phyloP scores from a whole-genome alignment of 2,113 vertebrate species.

The Caracal caracal region DNA sequence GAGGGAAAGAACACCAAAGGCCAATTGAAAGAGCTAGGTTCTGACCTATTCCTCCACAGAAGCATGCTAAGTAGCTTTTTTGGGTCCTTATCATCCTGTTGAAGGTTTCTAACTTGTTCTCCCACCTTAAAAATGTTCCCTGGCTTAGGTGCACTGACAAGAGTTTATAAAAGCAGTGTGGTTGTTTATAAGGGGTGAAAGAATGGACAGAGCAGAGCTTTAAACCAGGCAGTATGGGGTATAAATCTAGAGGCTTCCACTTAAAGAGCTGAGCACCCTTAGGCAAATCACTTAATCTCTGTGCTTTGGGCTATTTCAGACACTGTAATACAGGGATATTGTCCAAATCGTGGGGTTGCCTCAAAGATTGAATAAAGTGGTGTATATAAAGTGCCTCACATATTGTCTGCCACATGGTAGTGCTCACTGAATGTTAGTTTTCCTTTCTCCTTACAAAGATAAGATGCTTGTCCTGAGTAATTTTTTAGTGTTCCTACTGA shows the following conservation, averaged over 20 bases:
- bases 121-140: neutral
- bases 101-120: neutral
- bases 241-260: neutral
- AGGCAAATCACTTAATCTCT: neutral
- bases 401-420: neutral
- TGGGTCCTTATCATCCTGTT: neutral
- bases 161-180: neutral
- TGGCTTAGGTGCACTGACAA: neutral
- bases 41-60: neutral
- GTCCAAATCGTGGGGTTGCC: neutral
- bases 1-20: neutral
- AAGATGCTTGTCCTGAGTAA: neutral
- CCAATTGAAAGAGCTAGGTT: neutral
- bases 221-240: neutral
- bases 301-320: neutral
- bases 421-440: neutral
- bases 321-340: neutral
- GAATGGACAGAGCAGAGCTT: neutral
- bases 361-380: neutral
- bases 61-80: neutral
- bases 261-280: neutral
- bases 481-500: neutral
- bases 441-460: neutral
- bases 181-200: neutral
- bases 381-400: neutral